Conservation (phyloP, 1,140 invertebrate species). For the Pogonognathellus flavescens region DNA sequence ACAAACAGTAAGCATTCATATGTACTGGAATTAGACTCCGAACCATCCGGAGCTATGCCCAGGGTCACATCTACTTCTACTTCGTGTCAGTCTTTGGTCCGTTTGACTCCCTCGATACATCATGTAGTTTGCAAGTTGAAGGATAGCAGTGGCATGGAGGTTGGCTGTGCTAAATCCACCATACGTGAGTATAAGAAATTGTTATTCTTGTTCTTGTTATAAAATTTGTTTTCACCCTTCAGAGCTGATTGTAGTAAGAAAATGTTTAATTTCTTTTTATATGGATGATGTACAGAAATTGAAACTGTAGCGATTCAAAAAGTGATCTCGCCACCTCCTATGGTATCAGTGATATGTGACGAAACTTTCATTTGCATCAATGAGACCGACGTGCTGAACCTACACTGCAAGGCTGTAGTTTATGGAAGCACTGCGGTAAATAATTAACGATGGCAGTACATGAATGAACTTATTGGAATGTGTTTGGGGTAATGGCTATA, state of each 20-base stretch:
- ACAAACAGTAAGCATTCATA: neutral
- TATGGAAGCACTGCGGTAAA: slow-evolving; percentile 27
- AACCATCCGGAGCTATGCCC: neutral
- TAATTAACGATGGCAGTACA: neutral
- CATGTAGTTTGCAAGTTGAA: neutral
- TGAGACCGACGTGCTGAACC: neutral
- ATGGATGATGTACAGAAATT: neutral
- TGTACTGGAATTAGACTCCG: neutral
- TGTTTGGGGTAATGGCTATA: no score
- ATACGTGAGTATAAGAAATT: neutral
- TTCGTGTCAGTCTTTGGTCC: neutral
- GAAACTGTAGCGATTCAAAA: neutral
- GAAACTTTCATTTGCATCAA: slow-evolving; percentile 54
- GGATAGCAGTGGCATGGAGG: slow-evolving; percentile 4
- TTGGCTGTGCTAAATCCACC: slow-evolving; percentile 2
- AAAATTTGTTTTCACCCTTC: neutral
- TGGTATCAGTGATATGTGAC: slow-evolving; percentile 74
- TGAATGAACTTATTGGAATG: neutral
- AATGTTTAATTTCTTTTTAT: neutral
- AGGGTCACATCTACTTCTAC: neutral
- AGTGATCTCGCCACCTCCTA: slow-evolving; percentile 68
- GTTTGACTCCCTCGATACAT: neutral
- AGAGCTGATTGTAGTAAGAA: neutral
- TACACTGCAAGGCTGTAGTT: neutral
- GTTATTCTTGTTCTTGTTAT: no score